Evolutionary conservation across 2,113 vertebrate genomes (phyloP).

Genomic region (Ursus arctos): DNA sequence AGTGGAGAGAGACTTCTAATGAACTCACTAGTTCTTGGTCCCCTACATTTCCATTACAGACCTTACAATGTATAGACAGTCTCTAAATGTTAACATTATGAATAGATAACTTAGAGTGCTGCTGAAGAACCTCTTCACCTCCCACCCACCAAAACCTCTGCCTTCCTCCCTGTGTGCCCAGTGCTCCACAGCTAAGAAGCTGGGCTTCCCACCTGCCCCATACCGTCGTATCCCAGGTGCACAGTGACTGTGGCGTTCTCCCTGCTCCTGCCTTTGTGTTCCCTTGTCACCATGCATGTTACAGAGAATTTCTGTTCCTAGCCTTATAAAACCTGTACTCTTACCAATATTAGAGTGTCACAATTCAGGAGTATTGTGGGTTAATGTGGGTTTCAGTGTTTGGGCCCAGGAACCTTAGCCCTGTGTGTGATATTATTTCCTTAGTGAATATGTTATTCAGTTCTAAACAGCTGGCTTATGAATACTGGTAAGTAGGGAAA

Average conservation of each 20-base stretch:
- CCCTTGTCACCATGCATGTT: neutral
- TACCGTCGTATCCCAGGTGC: neutral
- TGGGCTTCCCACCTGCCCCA: neutral
- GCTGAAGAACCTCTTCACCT: neutral
- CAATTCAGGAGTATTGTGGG: neutral
- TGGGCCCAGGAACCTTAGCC: neutral
- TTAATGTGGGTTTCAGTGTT: neutral
- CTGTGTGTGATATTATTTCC: neutral
- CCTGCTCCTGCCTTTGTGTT: neutral
- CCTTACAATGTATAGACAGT: neutral
- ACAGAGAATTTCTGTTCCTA: neutral
- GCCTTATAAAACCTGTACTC: neutral
- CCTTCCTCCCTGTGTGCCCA: neutral
- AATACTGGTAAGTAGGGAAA: neutral
- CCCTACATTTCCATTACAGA: neutral
- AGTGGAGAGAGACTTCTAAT: neutral
- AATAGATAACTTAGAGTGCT: neutral
- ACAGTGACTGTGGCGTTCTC: neutral
- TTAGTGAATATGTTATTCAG: neutral
- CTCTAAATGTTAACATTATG: neutral
- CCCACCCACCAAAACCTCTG: neutral
- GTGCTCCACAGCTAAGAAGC: neutral
- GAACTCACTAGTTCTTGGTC: neutral
- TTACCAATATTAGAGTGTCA: neutral
- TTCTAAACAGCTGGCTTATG: neutral